Conservation (phyloP, 2,797 vertebrate genomes). For the Malurus leucopterus region DNA sequence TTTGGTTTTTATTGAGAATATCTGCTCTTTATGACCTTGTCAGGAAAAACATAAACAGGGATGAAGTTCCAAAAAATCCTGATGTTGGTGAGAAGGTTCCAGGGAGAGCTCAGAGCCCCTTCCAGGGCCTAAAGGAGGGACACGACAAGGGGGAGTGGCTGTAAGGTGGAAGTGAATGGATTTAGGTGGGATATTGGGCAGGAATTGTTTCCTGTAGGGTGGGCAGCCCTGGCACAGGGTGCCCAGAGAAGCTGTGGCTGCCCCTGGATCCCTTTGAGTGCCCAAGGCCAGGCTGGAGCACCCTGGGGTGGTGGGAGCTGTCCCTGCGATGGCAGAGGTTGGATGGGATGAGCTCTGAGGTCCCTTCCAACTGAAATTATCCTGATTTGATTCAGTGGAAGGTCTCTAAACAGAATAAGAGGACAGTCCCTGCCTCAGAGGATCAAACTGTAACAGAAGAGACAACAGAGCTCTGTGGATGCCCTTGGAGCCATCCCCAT, state of each 20-base stretch:
- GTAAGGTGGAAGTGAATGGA: rapidly evolving
- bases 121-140: background rate
- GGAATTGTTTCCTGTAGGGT: background rate
- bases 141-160: background rate
- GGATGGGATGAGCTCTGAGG: rapidly evolving
- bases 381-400: background rate
- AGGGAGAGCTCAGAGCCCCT: background rate
- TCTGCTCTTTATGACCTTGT: rapidly evolving
- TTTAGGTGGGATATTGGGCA: rapidly evolving
- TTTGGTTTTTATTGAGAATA: background rate
- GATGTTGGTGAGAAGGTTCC: background rate
- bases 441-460: background rate
- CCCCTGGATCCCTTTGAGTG: background rate
- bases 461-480: background rate
- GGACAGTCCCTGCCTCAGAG: background rate
- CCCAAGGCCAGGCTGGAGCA: background rate
- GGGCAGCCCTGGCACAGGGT: background rate
- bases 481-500: background rate
- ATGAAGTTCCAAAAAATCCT: background rate
- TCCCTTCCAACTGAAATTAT: background rate
- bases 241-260: background rate
- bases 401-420: background rate
- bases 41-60: background rate
- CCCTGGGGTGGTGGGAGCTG: background rate
- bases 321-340: background rate